phyloP scores from a whole-genome alignment of 2,797 vertebrate species.

The Gastrophryne carolinensis region DNA sequence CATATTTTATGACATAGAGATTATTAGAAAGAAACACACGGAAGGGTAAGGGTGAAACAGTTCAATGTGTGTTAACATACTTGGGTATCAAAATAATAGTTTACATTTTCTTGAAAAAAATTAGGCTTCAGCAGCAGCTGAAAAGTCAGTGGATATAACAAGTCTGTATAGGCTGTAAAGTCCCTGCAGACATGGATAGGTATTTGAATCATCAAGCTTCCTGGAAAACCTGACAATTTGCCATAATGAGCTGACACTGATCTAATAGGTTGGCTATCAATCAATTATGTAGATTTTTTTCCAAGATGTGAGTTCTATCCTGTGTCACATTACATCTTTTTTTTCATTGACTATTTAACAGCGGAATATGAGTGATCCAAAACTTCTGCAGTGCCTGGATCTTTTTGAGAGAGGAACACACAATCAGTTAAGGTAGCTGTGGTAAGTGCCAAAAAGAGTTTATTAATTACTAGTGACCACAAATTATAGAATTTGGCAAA shows the following conservation, averaged over 20 bases:
- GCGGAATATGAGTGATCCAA: too few species aligned
- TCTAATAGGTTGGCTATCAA: background rate
- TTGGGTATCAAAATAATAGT: constrained; percentile 19
- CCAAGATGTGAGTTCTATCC: background rate
- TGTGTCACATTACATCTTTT: background rate
- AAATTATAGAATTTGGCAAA: too few species aligned
- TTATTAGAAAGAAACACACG: background rate
- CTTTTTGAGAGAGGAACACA: too few species aligned
- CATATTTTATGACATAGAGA: constrained; percentile 27
- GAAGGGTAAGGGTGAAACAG: background rate
- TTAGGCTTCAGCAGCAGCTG: background rate
- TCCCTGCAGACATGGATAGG: background rate
- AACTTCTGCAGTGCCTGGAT: too few species aligned
- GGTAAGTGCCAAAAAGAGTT: too few species aligned
- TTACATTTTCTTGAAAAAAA: background rate
- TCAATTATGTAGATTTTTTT: background rate
- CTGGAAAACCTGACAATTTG: background rate
- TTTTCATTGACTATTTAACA: background rate
- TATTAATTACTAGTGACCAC: too few species aligned
- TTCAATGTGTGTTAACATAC: constrained; percentile 25
- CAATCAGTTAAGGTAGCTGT: too few species aligned
- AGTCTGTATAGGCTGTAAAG: background rate
- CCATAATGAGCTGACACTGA: background rate
- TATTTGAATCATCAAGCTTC: background rate
- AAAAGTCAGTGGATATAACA: background rate